Evolutionary conservation across 2,113 vertebrate species (phyloP).

Genomic region (Cryptomyrus ogoouensis): DNA sequence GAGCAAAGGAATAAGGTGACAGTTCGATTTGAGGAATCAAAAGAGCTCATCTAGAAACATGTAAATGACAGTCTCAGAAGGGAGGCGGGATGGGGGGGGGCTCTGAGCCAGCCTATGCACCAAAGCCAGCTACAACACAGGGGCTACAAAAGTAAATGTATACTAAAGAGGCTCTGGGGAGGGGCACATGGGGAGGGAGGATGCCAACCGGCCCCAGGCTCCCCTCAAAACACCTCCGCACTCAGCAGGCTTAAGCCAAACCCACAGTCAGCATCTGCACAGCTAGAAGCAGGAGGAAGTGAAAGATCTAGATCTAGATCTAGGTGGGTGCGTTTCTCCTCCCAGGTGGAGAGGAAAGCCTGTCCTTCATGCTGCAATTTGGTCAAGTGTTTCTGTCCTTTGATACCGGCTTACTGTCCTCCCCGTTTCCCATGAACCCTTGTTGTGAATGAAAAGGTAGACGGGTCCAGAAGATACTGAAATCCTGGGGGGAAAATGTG

Average conservation of each 20-base stretch:
- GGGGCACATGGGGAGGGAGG: neutral
- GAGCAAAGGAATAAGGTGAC: neutral
- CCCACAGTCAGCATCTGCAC: constrained; percentile 6
- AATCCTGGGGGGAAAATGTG: neutral
- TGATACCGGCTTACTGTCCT: neutral
- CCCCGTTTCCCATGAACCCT: neutral
- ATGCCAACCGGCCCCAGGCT: neutral
- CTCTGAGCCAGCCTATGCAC: no score
- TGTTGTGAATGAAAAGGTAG: neutral
- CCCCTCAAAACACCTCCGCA: neutral
- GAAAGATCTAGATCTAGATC: constrained; percentile 26
- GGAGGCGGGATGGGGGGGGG: no score
- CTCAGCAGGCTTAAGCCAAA: neutral
- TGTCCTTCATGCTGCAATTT: neutral
- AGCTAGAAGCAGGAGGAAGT: constrained; percentile 47
- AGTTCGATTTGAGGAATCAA: neutral
- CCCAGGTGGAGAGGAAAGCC: constrained; percentile 26
- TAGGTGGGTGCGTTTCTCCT: constrained; percentile 36
- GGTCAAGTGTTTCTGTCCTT: neutral
- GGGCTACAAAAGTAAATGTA: neutral
- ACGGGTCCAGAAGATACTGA: neutral
- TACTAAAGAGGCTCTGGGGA: neutral
- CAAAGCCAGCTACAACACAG: no score
- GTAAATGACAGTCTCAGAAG: neutral
- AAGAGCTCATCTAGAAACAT: no score